A percentile compares a stretch with the other conserved stretches of the same genome.
phyloP scores from a whole-genome alignment of 2,888 invertebrate genomes.

The Amiota minor region DNA sequence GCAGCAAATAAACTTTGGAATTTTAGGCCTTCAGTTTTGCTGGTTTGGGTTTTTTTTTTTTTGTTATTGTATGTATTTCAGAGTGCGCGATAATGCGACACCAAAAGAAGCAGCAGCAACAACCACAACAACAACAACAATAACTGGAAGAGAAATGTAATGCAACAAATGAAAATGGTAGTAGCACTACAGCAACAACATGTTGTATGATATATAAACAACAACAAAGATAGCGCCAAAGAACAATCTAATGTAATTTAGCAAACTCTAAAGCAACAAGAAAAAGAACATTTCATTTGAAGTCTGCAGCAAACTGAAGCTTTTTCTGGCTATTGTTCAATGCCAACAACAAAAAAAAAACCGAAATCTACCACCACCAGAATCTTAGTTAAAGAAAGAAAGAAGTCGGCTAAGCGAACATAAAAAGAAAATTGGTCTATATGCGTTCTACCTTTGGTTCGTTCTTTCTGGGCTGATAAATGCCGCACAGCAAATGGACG shows the following conservation, averaged over 20 bases:
- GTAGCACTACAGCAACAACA: background rate
- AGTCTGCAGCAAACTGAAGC: background rate
- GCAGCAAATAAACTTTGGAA: background rate
- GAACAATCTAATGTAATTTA: slow-evolving; percentile 19
- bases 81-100: no score
- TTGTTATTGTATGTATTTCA: no score
- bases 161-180: slow-evolving; percentile 5
- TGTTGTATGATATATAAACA: background rate
- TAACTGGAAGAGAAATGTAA: background rate
- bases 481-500: slow-evolving; percentile 12
- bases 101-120: no score
- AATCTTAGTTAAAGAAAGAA: background rate
- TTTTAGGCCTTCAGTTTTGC: background rate
- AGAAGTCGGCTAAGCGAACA: background rate
- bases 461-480: slow-evolving; percentile 21
- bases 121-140: background rate
- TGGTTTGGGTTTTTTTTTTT: background rate
- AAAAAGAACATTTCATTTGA: background rate
- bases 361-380: background rate
- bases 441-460: background rate
- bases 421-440: background rate
- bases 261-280: background rate
- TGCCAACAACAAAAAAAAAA: background rate
- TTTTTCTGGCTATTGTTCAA: slow-evolving; percentile 12
- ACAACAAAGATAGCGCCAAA: background rate